Evolutionary conservation across 2,888 invertebrate species (phyloP).

Genomic region (Tipula vernalis): DNA sequence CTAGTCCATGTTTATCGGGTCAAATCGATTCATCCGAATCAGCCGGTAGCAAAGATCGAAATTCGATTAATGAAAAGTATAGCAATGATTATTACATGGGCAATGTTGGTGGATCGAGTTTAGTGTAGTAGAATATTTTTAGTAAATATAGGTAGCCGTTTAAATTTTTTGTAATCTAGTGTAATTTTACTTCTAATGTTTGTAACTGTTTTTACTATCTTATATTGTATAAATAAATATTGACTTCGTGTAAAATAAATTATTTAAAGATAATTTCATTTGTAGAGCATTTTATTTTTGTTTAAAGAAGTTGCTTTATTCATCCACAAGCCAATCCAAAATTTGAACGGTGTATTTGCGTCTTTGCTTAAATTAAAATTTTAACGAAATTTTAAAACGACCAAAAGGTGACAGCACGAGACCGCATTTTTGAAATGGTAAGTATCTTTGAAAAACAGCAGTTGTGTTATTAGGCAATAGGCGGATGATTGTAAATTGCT

Average conservation of each 20-base stretch:
- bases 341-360: too few species aligned
- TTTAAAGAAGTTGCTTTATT: too few species aligned
- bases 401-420: too few species aligned
- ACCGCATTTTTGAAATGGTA: too few species aligned
- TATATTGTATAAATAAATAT: background rate
- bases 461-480: too few species aligned
- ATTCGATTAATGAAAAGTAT: constrained; percentile 22
- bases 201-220: background rate
- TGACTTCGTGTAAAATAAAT: background rate
- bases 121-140: constrained; percentile 36
- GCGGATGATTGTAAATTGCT: too few species aligned
- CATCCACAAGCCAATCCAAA: too few species aligned
- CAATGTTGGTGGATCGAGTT: constrained; percentile 49
- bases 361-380: too few species aligned
- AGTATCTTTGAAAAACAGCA: too few species aligned
- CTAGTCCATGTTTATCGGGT: constrained; percentile 61
- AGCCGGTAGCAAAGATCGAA: background rate
- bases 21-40: constrained; percentile 17
- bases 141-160: background rate
- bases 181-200: background rate
- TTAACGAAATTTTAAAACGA: too few species aligned
- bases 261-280: background rate
- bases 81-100: constrained; percentile 18
- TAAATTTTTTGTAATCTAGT: background rate
- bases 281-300: background rate